A percentile compares a stretch with the other conserved stretches of the same genome.
Conservation (phyloP, 2,888 invertebrate species). For the Rhogogaster chlorosoma region DNA sequence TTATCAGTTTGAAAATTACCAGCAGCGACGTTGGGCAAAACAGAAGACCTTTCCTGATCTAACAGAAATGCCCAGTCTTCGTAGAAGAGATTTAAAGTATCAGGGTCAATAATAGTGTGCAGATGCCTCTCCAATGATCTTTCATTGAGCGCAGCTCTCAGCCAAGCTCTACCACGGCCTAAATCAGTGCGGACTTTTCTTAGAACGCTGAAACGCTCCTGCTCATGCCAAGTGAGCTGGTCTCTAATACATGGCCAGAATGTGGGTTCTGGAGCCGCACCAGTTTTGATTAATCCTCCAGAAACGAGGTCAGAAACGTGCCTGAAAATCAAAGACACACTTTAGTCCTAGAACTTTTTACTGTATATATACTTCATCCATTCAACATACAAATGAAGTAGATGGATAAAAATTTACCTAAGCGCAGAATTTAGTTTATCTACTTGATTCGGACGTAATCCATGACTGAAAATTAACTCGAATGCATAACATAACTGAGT, state of each 20-base stretch:
- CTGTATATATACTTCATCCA: not conserved
- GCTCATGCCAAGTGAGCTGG: conserved; percentile 92
- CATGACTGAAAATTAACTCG: conserved; percentile 73
- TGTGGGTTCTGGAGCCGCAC: conserved; percentile 78
- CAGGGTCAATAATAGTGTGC: conserved; percentile 73
- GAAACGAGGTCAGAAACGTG: conserved; percentile 88
- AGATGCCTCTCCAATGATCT: conserved; percentile 87
- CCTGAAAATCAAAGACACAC: conserved; percentile 75
- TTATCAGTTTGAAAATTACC: conserved; percentile 79
- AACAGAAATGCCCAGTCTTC: conserved; percentile 92
- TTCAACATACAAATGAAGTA: not conserved
- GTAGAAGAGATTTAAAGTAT: conserved; percentile 80
- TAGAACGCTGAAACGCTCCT: conserved; percentile 89
- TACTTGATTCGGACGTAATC: conserved; percentile 68
- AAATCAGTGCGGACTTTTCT: conserved; percentile 85
- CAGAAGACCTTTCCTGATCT: conserved; percentile 88
- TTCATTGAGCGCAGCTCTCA: conserved; percentile 94
- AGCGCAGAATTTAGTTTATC: conserved; percentile 73
- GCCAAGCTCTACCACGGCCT: conserved; percentile 93
- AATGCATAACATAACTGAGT: conserved; percentile 71
- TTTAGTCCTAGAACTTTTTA: not conserved
- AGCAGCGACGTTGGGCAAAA: conserved; percentile 92
- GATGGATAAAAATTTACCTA: conserved; percentile 63
- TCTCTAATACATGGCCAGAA: conserved; percentile 90
- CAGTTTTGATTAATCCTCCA: conserved; percentile 77